Evolutionary conservation across 2,113 vertebrate species (phyloP).

Genomic region (Eurystomus gularis): DNA sequence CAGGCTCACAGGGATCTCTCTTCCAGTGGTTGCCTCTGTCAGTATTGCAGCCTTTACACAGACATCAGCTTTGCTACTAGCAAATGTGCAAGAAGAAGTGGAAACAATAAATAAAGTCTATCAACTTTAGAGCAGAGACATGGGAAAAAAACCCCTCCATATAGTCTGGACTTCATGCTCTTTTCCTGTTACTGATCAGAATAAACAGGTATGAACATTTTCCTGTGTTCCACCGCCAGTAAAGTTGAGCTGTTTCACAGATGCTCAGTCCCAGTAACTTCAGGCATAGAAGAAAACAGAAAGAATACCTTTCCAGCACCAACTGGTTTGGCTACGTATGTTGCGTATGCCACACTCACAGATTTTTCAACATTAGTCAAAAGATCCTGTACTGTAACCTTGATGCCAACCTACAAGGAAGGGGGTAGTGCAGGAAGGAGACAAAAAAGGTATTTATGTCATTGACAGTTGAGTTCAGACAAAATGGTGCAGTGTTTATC

Average conservation of each 20-base stretch:
- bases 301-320: slow-evolving; percentile 73
- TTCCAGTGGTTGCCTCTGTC: not conserved
- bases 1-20: not conserved
- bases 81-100: not conserved
- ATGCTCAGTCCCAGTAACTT: not conserved
- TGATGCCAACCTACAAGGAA: slow-evolving; percentile 75
- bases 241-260: not conserved
- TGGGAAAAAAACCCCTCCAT: not conserved
- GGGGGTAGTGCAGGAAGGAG: not conserved
- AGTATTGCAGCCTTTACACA: not conserved
- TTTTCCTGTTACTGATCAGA: not conserved
- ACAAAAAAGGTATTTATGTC: not conserved
- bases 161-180: not conserved
- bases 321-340: slow-evolving; percentile 74
- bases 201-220: not conserved
- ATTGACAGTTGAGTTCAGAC: not conserved
- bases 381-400: slow-evolving; percentile 73
- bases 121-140: not conserved
- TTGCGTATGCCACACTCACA: slow-evolving; percentile 81
- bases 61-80: not conserved
- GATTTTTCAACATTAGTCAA: slow-evolving; percentile 66
- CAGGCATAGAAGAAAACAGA: not conserved
- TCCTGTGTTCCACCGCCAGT: not conserved
- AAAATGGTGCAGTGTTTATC: not conserved
- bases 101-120: not conserved